A percentile compares a stretch with the other conserved stretches of the same genome.
Evolutionary conservation across 2,113 vertebrate species (phyloP).

Genomic region (Mellivora capensis): DNA sequence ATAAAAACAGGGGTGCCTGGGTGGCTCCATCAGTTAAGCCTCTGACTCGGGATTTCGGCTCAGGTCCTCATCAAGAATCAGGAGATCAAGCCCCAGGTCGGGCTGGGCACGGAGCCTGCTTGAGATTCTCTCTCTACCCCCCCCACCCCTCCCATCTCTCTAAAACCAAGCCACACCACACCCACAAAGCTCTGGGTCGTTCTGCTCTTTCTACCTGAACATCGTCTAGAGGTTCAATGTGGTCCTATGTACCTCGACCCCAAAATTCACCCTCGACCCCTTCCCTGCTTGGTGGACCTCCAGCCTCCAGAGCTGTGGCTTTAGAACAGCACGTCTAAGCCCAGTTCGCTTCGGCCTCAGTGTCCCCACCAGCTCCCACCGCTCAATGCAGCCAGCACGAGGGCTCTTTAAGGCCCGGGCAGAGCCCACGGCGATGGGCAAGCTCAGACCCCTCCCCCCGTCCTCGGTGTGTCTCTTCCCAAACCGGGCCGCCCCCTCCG

Average conservation of each 20-base stretch:
- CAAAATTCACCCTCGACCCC: background rate
- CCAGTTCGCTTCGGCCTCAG: background rate
- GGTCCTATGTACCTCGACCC: background rate
- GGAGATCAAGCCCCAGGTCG: background rate
- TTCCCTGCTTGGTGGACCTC: background rate
- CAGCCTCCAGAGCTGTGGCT: background rate
- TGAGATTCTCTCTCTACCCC: background rate
- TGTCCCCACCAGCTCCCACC: background rate
- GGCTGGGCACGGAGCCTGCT: background rate
- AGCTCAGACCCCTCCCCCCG: background rate
- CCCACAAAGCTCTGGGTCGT: background rate
- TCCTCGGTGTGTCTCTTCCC: background rate
- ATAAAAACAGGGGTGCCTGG: background rate
- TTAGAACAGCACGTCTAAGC: background rate
- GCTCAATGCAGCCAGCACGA: background rate
- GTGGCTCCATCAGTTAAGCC: background rate
- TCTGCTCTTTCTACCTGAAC: background rate
- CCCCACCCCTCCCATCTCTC: background rate
- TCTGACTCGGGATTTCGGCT: background rate
- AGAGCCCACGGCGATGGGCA: background rate
- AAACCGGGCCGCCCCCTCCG: fast-evolving
- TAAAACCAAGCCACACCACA: background rate
- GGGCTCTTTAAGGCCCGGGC: too few species aligned
- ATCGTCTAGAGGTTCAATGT: background rate
- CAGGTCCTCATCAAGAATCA: too few species aligned